A percentile compares a stretch with the other conserved stretches of the same genome.
Conservation (phyloP, 2,797 vertebrate species). For the Danio choprae region DNA sequence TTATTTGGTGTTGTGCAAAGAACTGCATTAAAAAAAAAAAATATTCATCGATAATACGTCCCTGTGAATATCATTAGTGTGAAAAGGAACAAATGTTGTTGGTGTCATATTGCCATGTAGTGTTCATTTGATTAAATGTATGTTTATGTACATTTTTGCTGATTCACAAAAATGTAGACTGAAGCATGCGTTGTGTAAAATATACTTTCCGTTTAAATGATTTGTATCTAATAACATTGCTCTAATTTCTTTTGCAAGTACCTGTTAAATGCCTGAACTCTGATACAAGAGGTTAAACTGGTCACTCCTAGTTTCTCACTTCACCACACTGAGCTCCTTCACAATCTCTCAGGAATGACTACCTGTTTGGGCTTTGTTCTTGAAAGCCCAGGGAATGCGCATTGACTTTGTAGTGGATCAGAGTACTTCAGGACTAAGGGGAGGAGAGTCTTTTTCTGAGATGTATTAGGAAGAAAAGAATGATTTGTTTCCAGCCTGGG, state of each 20-base stretch:
- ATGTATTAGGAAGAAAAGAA: slow-evolving; percentile 37
- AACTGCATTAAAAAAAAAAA: no score
- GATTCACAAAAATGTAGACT: no score
- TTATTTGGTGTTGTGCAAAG: no score
- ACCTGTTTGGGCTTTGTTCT: slow-evolving; percentile 60
- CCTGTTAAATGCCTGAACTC: background rate
- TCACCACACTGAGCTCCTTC: slow-evolving; percentile 34
- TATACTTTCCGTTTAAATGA: no score
- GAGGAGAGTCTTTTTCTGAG: slow-evolving; percentile 34
- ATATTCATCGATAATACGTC: no score
- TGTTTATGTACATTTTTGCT: no score
- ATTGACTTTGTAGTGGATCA: slow-evolving; percentile 59
- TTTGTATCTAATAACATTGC: background rate
- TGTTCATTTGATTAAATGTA: no score
- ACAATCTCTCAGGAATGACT: slow-evolving; percentile 40
- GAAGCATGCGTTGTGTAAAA: no score
- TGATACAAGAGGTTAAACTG: slow-evolving; percentile 3
- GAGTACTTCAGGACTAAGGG: slow-evolving; percentile 49
- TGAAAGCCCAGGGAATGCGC: slow-evolving; percentile 50
- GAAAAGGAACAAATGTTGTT: no score
- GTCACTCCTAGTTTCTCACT: slow-evolving; percentile 9
- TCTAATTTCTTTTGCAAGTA: background rate
- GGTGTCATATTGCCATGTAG: no score
- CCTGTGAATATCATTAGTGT: no score
- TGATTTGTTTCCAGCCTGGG: slow-evolving; percentile 32